Conservation (phyloP, 2,113 vertebrate species). For the Seriola rivoliana region DNA sequence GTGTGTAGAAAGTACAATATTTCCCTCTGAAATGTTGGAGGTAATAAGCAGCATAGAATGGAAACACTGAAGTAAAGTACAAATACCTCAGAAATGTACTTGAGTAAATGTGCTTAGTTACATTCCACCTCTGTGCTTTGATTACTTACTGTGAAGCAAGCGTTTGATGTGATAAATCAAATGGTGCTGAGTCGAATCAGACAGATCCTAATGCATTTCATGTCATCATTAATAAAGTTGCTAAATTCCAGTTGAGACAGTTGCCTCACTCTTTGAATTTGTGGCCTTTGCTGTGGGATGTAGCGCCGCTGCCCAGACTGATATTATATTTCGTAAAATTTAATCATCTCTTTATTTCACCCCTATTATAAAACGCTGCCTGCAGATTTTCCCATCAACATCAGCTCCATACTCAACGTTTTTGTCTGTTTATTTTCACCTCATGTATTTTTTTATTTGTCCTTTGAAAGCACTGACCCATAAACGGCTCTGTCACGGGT, state of each 20-base stretch:
- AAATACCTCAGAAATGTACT: background rate
- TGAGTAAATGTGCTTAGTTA: background rate
- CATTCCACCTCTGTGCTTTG: background rate
- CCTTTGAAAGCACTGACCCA: background rate
- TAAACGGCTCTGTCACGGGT: background rate
- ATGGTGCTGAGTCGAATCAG: background rate
- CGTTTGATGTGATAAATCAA: background rate
- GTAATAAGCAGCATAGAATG: too few relatives aligned
- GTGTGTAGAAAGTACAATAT: too few relatives aligned
- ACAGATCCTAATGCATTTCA: background rate
- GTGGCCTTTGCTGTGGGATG: too few relatives aligned
- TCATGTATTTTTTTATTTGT: background rate
- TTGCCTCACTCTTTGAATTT: background rate
- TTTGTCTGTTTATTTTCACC: background rate
- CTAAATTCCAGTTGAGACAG: background rate
- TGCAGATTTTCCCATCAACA: too few relatives aligned
- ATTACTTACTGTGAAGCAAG: background rate
- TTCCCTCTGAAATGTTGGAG: too few relatives aligned
- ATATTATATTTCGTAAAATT: background rate
- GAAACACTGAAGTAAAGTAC: background rate
- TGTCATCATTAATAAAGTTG: too few relatives aligned
- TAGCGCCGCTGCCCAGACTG: background rate
- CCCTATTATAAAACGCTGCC: background rate
- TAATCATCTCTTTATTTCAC: background rate
- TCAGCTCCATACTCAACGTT: background rate